A percentile compares a stretch with the other conserved stretches of the same genome.
These are phyloP conservation scores for Ceriagrion tenellum DNA, from an alignment of 2,888 invertebrate genomes.

Conservation along the genomic window DNA sequence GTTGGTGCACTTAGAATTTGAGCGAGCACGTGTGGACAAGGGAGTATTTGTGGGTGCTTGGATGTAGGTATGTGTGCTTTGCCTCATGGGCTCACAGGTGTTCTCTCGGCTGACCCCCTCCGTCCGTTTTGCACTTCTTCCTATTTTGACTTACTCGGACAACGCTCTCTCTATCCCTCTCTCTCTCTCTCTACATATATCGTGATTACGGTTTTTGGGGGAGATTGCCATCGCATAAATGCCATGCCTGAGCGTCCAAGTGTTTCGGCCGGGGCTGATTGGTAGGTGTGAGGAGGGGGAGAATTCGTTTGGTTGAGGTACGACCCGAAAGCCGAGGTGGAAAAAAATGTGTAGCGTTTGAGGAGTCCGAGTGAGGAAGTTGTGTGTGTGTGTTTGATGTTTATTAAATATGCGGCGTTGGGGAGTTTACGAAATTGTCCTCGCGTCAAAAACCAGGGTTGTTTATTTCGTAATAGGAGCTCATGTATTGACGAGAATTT, in stretches of 20 bases:
- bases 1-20: background rate
- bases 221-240: slow-evolving; percentile 33
- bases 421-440: background rate
- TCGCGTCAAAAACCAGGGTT: slow-evolving; percentile 41
- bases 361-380: background rate
- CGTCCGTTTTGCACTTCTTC: background rate
- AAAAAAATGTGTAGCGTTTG: background rate
- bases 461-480: slow-evolving; percentile 21
- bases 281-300: background rate
- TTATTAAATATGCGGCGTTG: background rate
- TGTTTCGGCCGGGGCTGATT: background rate
- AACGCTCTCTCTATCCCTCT: background rate
- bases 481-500: background rate
- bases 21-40: background rate
- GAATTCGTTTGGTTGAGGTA: background rate
- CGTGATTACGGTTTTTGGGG: background rate
- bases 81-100: slow-evolving; percentile 46
- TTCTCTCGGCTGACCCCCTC: background rate
- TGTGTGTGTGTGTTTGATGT: background rate
- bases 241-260: background rate
- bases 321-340: background rate
- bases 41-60: background rate
- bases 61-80: background rate
- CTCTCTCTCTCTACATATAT: background rate
- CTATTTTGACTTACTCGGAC: background rate